phyloP scores from a whole-genome alignment of 2,888 invertebrate genomes.

The Piscicola geometra region DNA sequence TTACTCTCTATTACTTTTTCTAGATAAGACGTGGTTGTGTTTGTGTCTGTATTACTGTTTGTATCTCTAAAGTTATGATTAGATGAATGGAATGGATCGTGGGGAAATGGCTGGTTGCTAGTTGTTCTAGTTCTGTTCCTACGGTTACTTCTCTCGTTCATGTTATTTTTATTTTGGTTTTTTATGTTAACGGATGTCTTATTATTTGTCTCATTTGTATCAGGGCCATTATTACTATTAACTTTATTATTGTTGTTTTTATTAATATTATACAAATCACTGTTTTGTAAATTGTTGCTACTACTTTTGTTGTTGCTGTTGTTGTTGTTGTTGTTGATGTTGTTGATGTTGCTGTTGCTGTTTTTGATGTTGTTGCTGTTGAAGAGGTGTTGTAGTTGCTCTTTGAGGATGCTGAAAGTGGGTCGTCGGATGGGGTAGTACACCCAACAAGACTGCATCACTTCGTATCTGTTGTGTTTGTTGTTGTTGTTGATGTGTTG shows the following conservation, averaged over 20 bases:
- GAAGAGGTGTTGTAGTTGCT: background rate
- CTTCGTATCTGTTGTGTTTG: constrained; percentile 14
- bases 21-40: no score
- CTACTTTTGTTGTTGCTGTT: background rate
- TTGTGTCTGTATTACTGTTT: background rate
- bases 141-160: background rate
- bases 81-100: background rate
- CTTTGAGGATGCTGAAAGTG: background rate
- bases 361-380: background rate
- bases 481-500: background rate
- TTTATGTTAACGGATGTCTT: background rate
- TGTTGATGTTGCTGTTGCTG: background rate
- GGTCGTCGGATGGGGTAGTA: constrained; percentile 26
- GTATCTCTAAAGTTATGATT: background rate
- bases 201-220: background rate
- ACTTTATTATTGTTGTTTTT: background rate
- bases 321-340: background rate
- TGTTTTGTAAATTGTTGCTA: background rate
- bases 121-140: background rate
- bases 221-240: background rate
- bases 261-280: background rate
- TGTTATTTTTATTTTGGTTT: background rate
- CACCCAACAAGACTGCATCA: constrained; percentile 25
- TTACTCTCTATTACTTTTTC: background rate
- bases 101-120: background rate